Evolutionary conservation across 2,888 invertebrate species (phyloP).

Genomic region (Drosophila meridiana): DNA sequence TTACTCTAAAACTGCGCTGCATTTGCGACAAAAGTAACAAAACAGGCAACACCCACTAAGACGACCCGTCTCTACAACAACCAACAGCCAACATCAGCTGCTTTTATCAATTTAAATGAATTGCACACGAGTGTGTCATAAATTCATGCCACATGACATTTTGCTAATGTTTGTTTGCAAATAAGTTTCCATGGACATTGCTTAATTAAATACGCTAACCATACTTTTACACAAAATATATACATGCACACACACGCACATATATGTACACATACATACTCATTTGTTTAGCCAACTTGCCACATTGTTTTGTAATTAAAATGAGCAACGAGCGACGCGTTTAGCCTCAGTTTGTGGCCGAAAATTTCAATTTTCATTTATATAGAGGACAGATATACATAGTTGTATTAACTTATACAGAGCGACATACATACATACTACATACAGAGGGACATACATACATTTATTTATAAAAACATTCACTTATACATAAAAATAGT

Average conservation of each 20-base stretch:
- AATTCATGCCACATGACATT: slow-evolving; percentile 76
- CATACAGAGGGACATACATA: too few species aligned
- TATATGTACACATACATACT: not conserved
- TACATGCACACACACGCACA: slow-evolving; percentile 10
- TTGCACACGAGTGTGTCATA: slow-evolving; percentile 80
- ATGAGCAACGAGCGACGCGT: slow-evolving; percentile 47
- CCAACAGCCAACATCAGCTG: slow-evolving; percentile 39
- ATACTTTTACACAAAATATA: slow-evolving; percentile 21
- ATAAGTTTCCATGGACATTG: slow-evolving; percentile 50
- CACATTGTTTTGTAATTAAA: slow-evolving; percentile 71
- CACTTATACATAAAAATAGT: too few species aligned
- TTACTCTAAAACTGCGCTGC: slow-evolving; percentile 80
- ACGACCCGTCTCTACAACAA: not conserved
- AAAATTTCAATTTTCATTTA: slow-evolving; percentile 62
- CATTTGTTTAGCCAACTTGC: slow-evolving; percentile 14
- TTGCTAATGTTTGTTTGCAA: slow-evolving; percentile 70
- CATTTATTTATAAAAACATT: too few species aligned
- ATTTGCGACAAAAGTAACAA: slow-evolving; percentile 63
- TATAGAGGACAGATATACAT: slow-evolving; percentile 1
- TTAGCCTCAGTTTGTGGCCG: slow-evolving; percentile 43
- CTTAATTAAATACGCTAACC: slow-evolving; percentile 68
- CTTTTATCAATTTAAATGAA: slow-evolving; percentile 82
- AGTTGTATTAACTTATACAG: too few species aligned
- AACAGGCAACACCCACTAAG: slow-evolving; percentile 28
- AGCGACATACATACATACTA: too few species aligned